Percentiles rank a stretch among this genome's conserved stretches.
phyloP scores from a whole-genome alignment of 1,140 invertebrate species.

The Asobara japonica region DNA sequence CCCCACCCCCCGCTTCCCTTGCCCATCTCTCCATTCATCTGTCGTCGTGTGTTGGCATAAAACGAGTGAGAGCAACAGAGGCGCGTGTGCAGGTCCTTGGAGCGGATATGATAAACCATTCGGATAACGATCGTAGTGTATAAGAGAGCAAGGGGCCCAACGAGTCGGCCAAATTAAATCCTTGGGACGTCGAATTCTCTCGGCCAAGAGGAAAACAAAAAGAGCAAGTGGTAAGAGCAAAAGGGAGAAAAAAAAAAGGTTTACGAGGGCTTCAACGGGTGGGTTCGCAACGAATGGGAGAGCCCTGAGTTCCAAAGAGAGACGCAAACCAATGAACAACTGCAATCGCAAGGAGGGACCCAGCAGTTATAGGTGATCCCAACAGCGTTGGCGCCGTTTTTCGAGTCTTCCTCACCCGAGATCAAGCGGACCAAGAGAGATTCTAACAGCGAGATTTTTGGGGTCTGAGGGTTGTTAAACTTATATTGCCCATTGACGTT shows the following conservation, averaged over 20 bases:
- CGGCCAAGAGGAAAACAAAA: constrained; percentile 6
- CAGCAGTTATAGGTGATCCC: constrained; percentile 27
- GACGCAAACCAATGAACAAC: constrained; percentile 3
- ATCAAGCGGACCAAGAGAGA: constrained; percentile 1
- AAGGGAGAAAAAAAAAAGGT: constrained; percentile 20
- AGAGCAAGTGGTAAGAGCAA: background rate
- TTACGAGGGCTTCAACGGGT: constrained; percentile 40
- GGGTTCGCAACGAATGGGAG: constrained; percentile 20
- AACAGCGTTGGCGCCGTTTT: constrained; percentile 49
- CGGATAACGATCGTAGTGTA: constrained; percentile 56
- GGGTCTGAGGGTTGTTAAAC: constrained; percentile 54
- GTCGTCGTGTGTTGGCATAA: background rate
- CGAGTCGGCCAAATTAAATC: constrained; percentile 51
- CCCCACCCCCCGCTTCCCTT: constrained; percentile 7
- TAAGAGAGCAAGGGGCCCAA: constrained; percentile 42
- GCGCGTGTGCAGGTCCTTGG: constrained; percentile 37
- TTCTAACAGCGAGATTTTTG: constrained; percentile 38
- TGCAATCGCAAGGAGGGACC: background rate
- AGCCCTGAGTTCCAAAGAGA: background rate
- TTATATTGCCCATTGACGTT: constrained; percentile 58
- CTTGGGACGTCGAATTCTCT: constrained; percentile 42
- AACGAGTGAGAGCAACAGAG: background rate
- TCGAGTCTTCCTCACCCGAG: constrained; percentile 12
- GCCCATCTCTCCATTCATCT: constrained; percentile 27
- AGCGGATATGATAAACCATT: constrained; percentile 62